phyloP scores from a whole-genome alignment of 2,113 vertebrate genomes.

The Saguinus midas region DNA sequence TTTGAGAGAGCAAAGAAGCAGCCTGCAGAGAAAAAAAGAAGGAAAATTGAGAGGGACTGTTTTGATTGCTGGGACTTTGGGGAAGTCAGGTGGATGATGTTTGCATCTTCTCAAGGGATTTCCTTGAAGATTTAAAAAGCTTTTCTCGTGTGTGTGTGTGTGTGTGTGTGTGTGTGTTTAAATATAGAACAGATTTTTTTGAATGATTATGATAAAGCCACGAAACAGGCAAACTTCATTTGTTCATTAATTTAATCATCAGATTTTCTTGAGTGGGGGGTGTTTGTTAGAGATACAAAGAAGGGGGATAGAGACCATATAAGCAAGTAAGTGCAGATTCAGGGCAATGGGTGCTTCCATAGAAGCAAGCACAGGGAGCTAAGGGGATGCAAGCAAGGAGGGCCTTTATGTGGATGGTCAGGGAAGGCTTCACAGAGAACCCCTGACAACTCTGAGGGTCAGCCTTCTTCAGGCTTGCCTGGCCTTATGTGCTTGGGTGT shows the following conservation, averaged over 20 bases:
- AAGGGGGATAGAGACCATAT: background rate
- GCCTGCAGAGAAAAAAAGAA: background rate
- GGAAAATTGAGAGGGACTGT: background rate
- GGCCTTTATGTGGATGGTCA: background rate
- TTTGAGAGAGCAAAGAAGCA: background rate
- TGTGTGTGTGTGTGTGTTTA: no score
- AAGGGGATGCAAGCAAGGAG: background rate
- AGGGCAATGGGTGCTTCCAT: background rate
- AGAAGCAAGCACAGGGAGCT: background rate
- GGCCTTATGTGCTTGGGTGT: background rate
- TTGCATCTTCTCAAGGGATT: background rate
- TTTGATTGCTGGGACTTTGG: background rate
- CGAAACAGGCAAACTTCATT: background rate
- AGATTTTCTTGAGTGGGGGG: background rate
- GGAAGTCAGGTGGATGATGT: background rate
- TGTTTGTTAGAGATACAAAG: background rate
- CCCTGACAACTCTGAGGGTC: rapidly evolving
- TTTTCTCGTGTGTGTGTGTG: background rate
- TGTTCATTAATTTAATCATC: background rate
- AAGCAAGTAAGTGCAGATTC: background rate
- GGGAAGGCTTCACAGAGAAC: background rate
- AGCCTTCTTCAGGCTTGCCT: background rate
- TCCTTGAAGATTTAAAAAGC: background rate
- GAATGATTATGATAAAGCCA: background rate
- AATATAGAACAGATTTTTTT: background rate